A percentile compares a stretch with the other conserved stretches of the same genome.
Evolutionary conservation across 2,888 invertebrate species (phyloP).

Genomic region (Mythimna impura): DNA sequence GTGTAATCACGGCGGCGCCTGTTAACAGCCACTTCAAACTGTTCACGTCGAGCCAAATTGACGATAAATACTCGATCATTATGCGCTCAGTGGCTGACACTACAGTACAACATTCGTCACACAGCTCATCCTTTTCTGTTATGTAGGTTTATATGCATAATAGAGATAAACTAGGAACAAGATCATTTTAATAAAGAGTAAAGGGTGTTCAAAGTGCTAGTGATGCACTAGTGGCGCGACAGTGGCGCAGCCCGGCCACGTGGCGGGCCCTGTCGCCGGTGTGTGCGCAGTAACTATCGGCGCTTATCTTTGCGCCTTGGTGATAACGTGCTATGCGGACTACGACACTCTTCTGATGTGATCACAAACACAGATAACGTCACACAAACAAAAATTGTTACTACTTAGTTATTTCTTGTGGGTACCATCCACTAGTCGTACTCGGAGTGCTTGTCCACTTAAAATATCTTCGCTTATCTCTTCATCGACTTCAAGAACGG

Average conservation of each 20-base stretch:
- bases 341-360: constrained; percentile 60
- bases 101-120: background rate
- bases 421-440: background rate
- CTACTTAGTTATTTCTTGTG: constrained; percentile 3
- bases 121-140: background rate
- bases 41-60: constrained; percentile 8
- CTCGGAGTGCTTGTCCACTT: background rate
- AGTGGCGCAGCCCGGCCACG: constrained; percentile 20
- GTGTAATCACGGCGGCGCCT: background rate
- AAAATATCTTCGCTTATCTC: no score
- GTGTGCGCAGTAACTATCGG: constrained; percentile 66
- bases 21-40: constrained; percentile 17
- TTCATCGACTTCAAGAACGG: no score
- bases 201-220: background rate
- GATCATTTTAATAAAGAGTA: background rate
- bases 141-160: background rate
- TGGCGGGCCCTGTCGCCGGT: constrained; percentile 30
- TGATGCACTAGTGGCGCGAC: background rate
- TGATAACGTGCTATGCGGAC: constrained; percentile 65
- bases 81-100: background rate
- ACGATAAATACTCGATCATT: constrained; percentile 24
- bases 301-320: constrained; percentile 62
- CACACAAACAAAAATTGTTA: constrained; percentile 29
- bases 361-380: constrained; percentile 63
- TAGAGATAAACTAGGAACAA: background rate